Conservation (phyloP, 2,888 invertebrate species). For the Acanthosepion esculentum region DNA sequence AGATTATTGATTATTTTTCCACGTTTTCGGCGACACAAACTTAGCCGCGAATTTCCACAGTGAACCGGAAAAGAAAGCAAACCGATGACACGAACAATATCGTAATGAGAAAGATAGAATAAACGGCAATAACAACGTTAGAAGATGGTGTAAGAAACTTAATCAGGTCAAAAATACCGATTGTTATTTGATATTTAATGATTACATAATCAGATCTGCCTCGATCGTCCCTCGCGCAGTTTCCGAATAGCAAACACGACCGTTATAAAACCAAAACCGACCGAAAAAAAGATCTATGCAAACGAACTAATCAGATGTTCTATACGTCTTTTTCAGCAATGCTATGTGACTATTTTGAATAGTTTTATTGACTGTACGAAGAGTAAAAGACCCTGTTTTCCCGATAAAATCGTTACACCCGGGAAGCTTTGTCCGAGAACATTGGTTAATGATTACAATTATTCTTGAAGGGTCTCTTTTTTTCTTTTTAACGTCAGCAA, state of each 20-base stretch:
- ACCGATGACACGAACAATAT: not conserved
- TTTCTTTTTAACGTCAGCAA: not conserved
- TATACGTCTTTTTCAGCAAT: not conserved
- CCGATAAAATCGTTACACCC: not conserved
- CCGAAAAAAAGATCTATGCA: not conserved
- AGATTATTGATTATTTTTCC: not conserved
- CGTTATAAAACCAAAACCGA: not conserved
- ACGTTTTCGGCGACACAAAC: not conserved
- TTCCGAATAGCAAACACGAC: not conserved
- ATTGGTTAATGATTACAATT: not conserved
- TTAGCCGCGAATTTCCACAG: not conserved
- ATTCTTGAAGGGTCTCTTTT: not conserved
- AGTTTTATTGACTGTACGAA: not conserved
- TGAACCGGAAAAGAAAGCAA: not conserved
- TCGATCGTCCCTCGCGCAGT: not conserved
- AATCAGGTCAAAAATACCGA: not conserved
- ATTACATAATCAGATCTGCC: not conserved
- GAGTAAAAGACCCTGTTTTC: not conserved
- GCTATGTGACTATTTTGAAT: not conserved
- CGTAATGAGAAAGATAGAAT: not conserved
- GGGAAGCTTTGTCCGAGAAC: not conserved
- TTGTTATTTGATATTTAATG: constrained; percentile 33
- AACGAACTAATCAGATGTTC: not conserved
- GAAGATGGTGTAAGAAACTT: not conserved
- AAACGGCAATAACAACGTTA: not conserved